Percentiles rank a stretch among this genome's conserved stretches.
Conservation (phyloP, 1,140 invertebrate species). For the Papilio helenus region DNA sequence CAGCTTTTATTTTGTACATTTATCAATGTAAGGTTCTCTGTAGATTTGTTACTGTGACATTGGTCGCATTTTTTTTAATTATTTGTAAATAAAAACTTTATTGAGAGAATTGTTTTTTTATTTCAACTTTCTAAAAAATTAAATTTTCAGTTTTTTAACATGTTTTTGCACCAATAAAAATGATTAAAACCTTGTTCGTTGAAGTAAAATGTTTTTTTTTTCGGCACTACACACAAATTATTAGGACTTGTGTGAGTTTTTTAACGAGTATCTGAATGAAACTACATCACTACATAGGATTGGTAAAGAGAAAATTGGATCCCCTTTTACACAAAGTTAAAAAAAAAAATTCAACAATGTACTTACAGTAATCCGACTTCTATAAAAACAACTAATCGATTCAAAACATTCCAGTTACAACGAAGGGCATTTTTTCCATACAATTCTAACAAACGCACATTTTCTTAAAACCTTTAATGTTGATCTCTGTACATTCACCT, state of each 20-base stretch:
- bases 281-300: too few species aligned
- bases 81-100: slow-evolving; percentile 80
- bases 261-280: too few species aligned
- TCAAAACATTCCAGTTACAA: not conserved
- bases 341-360: not conserved
- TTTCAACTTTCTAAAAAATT: slow-evolving; percentile 50
- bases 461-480: not conserved
- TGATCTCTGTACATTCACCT: not conserved
- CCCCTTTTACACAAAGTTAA: too few species aligned
- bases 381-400: not conserved
- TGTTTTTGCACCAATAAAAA: too few species aligned
- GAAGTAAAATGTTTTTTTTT: too few species aligned
- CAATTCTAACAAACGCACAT: not conserved
- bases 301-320: too few species aligned
- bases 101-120: slow-evolving; percentile 54
- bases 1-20: slow-evolving; percentile 26
- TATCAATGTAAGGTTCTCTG: slow-evolving; percentile 52
- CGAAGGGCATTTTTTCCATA: slow-evolving; percentile 1
- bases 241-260: too few species aligned
- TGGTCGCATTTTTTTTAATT: slow-evolving; percentile 74
- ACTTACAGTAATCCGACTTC: not conserved
- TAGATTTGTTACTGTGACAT: slow-evolving; percentile 75
- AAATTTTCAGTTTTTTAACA: too few species aligned
- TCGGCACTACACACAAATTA: too few species aligned
- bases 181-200: too few species aligned